These are phyloP conservation scores for Schlechtendalia chinensis DNA, from an alignment of 1,140 invertebrate species.

Conservation along the genomic window DNA sequence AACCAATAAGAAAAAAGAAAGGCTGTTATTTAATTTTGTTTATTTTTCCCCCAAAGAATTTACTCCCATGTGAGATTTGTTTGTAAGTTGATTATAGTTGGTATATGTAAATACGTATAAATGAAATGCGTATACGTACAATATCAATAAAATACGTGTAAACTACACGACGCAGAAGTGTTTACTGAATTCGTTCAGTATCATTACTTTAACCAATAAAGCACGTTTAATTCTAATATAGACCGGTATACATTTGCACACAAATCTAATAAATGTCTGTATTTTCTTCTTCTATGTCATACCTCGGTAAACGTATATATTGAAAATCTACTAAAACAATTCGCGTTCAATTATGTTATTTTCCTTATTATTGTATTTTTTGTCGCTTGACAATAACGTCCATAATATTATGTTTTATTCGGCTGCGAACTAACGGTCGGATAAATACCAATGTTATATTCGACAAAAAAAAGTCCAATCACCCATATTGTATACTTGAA, in stretches of 20 bases:
- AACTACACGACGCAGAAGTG: background rate
- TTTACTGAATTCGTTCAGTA: background rate
- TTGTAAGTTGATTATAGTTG: background rate
- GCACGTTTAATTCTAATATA: background rate
- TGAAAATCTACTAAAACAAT: background rate
- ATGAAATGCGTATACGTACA: background rate
- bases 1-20: background rate
- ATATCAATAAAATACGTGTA: background rate
- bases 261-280: too few relatives aligned
- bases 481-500: background rate
- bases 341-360: too few relatives aligned
- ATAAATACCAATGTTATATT: conserved; percentile 9
- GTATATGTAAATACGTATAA: background rate
- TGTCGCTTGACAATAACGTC: too few relatives aligned
- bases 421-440: background rate
- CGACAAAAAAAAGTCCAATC: background rate
- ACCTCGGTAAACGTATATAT: too few relatives aligned
- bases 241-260: too few relatives aligned
- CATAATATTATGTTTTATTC: background rate
- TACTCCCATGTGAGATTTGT: background rate
- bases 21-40: background rate
- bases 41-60: background rate
- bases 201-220: background rate
- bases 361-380: too few relatives aligned
- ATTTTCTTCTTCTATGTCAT: too few relatives aligned